These are phyloP conservation scores for Lingula anatina DNA, from an alignment of 2,888 invertebrate species.

Conservation along the genomic window DNA sequence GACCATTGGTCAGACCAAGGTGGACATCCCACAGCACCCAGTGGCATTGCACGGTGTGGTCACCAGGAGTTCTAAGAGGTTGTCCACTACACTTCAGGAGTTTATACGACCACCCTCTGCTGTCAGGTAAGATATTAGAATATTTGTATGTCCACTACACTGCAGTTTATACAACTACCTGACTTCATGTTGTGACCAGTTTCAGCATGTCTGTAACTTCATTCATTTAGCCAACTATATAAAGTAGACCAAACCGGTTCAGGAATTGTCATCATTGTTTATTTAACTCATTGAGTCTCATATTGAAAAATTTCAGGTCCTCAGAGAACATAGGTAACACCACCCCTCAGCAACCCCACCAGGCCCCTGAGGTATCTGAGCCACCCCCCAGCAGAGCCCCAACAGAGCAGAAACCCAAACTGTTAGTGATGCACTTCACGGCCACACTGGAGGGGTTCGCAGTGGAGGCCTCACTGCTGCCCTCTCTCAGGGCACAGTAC, in stretches of 20 bases:
- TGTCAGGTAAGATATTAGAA: conserved; percentile 19
- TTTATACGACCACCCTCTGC: conserved; percentile 43
- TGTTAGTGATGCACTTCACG: conserved; percentile 39
- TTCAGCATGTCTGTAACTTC: too few species aligned
- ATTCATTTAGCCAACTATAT: too few species aligned
- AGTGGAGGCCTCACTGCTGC: conserved; percentile 88
- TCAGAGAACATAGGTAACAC: too few species aligned
- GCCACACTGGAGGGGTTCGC: conserved; percentile 68
- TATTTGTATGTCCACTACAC: too few species aligned
- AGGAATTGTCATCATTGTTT: too few species aligned
- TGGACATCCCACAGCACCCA: conserved; percentile 97
- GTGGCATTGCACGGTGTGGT: conserved; percentile 98
- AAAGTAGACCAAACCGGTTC: too few species aligned
- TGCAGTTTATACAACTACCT: background rate
- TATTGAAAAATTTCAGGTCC: too few species aligned
- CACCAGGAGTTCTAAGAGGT: conserved; percentile 79
- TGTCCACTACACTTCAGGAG: conserved; percentile 85
- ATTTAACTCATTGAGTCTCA: too few species aligned
- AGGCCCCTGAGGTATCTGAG: too few species aligned
- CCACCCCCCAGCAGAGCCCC: too few species aligned
- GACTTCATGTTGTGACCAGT: background rate
- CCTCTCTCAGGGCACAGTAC: conserved; percentile 95
- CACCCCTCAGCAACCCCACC: too few species aligned
- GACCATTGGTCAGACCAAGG: conserved; percentile 81
- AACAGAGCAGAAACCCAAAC: conserved; percentile 9